Evolutionary conservation across 2,888 invertebrate genomes (phyloP), one percentile per base, ranked within the genome.

Genomic region (Polyommatus icarus): DNA sequence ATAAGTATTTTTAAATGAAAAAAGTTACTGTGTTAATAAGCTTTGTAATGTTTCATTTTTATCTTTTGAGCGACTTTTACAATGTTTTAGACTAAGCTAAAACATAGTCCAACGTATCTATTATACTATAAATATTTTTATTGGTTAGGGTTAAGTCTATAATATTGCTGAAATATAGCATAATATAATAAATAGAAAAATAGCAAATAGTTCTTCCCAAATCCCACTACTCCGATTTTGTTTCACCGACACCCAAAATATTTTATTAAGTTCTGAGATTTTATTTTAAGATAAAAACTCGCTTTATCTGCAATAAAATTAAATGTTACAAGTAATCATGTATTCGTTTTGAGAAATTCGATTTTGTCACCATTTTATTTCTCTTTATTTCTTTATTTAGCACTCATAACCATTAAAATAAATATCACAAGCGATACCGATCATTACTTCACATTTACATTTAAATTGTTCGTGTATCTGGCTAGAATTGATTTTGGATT

Each of bases 201-300:
- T 32, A 3, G 32, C 32, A 32, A 32, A n/a, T n/a, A n/a, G n/a
- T n/a, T n/a, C n/a, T n/a, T n/a, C n/a, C n/a, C n/a, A n/a, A n/a
- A n/a, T n/a, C n/a, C n/a, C 10, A 24, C 29, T 29, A 29, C 15
- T 29, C 24, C 29, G 32, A 29, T 67, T 67, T 32, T 18, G 18
- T 32, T 10, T 24, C 18, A 67, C 67, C 15, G 32, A 67, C 67
- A 67, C 29, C 29, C 29, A 67, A 29, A 67, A 67, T 67, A 67
- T 32, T 67, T 67, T 67, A 67, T 67, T 67, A 67, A 67, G 67
- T 67, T 67, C 67, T 15, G 6, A 67, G 67, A 67, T 67, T 67
- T 29, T 67, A 67, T 67, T 67, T 29, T 1, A 0, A 29, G 67
- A 67, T 67, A 67, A 67, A 67, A 67, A 29, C 67, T 32, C 67